Percentiles rank a stretch among this genome's conserved stretches.
Evolutionary conservation across 1,140 invertebrate species (phyloP).

Genomic region (Mizuhopecten yessoensis): DNA sequence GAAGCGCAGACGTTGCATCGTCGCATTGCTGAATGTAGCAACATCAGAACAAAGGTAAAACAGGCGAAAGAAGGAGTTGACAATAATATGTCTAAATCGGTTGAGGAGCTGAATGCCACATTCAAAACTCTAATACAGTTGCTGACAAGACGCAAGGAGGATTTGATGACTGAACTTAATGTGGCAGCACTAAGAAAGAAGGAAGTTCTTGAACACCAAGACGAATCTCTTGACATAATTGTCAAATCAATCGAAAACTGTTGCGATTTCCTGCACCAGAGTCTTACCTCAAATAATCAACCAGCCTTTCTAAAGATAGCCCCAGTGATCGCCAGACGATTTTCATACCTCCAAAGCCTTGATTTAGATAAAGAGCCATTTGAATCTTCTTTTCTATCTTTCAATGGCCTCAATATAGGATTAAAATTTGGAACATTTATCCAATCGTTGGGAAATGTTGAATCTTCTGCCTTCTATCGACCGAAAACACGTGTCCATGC

Average conservation of each 20-base stretch:
- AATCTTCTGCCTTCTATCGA: background rate
- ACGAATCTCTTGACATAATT: background rate
- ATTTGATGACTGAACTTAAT: background rate
- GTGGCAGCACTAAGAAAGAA: background rate
- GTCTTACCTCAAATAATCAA: slow-evolving; percentile 14
- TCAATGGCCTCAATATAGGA: background rate
- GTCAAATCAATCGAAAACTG: background rate
- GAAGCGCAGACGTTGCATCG: background rate
- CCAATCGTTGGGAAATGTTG: background rate
- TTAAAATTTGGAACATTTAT: slow-evolving; percentile 8
- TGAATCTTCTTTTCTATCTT: background rate
- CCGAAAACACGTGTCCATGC: background rate
- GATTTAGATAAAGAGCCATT: background rate
- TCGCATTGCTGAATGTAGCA: background rate
- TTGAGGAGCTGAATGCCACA: background rate
- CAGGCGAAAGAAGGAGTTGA: background rate
- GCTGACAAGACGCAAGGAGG: background rate
- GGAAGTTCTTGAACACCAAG: background rate
- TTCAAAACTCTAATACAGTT: background rate
- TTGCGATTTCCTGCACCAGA: background rate
- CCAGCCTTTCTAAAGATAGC: background rate
- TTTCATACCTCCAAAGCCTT: background rate
- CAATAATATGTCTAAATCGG: background rate
- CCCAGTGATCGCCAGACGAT: background rate
- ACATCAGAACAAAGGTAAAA: background rate